Percentiles rank a stretch among this genome's conserved stretches.
These are phyloP conservation scores for Catostylus mosaicus DNA, from an alignment of 30 jellyfish, hydroid and myxozoan genomes.

Conservation along the genomic window DNA sequence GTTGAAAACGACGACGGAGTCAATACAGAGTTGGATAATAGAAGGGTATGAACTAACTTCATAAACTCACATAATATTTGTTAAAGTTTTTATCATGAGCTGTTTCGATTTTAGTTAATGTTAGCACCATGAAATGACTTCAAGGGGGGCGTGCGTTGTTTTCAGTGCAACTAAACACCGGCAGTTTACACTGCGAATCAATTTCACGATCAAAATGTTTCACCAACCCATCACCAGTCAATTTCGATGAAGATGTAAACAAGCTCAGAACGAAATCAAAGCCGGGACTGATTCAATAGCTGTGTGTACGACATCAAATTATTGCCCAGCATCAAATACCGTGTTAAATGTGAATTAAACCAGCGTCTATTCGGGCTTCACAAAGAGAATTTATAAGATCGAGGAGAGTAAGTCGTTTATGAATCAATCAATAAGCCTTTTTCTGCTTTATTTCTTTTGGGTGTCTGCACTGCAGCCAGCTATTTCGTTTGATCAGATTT, in stretches of 20 bases:
- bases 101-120: not conserved
- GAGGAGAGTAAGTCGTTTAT: not conserved
- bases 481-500: not conserved
- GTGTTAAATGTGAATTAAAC: not conserved
- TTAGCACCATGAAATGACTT: conserved; percentile 19
- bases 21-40: conserved; percentile 39
- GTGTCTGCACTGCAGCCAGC: not conserved
- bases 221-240: not conserved
- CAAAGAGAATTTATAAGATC: not conserved
- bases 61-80: not conserved
- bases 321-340: conserved; percentile 1
- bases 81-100: not conserved
- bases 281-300: not conserved
- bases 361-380: conserved; percentile 1
- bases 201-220: not conserved
- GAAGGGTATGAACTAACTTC: conserved; percentile 29
- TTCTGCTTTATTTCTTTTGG: not conserved
- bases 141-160: conserved; percentile 27
- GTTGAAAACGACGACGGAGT: conserved; percentile 28
- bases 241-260: conserved; percentile 15
- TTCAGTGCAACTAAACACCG: not conserved
- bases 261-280: conserved; percentile 4
- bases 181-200: conserved; percentile 1
- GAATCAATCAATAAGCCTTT: not conserved
- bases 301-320: not conserved